Conservation (phyloP, 1,140 invertebrate species). For the Carcinoscorpius rotundicauda region DNA sequence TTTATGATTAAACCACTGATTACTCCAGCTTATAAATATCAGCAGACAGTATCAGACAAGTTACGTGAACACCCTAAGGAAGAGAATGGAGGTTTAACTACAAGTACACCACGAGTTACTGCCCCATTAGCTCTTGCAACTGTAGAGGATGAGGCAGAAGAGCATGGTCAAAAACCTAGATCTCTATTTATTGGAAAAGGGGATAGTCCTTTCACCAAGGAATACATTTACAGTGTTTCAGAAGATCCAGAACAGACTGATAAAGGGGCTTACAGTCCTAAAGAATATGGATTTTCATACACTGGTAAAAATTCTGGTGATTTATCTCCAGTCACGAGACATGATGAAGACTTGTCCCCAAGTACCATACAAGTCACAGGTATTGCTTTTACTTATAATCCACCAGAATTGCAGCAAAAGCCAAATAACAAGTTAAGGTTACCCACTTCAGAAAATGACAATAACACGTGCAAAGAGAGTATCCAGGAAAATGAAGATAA, state of each 20-base stretch:
- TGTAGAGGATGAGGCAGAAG: not conserved
- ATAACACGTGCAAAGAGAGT: not conserved
- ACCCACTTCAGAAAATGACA: too few relatives aligned
- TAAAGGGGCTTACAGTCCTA: conserved; percentile 16
- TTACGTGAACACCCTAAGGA: too few relatives aligned
- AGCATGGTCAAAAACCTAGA: conserved; percentile 13
- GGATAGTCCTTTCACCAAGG: conserved; percentile 6
- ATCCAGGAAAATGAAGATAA: conserved; percentile 4
- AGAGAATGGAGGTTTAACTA: too few relatives aligned
- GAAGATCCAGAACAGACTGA: conserved; percentile 5
- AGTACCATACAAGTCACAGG: conserved; percentile 17
- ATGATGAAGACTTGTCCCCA: conserved; percentile 9
- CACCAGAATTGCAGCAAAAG: conserved; percentile 11
- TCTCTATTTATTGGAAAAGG: conserved; percentile 15
- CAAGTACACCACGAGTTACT: too few relatives aligned
- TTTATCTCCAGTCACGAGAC: conserved; percentile 10
- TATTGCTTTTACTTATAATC: conserved; percentile 24
- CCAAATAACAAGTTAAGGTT: not conserved
- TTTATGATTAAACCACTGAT: too few relatives aligned
- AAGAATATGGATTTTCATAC: conserved; percentile 23
- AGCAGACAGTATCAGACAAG: too few relatives aligned
- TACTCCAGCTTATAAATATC: too few relatives aligned
- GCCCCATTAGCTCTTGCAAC: not conserved
- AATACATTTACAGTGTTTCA: conserved; percentile 21
- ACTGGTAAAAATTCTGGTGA: conserved; percentile 14